Evolutionary conservation across 2,113 vertebrate species (phyloP).

Genomic region (Sula dactylatra): DNA sequence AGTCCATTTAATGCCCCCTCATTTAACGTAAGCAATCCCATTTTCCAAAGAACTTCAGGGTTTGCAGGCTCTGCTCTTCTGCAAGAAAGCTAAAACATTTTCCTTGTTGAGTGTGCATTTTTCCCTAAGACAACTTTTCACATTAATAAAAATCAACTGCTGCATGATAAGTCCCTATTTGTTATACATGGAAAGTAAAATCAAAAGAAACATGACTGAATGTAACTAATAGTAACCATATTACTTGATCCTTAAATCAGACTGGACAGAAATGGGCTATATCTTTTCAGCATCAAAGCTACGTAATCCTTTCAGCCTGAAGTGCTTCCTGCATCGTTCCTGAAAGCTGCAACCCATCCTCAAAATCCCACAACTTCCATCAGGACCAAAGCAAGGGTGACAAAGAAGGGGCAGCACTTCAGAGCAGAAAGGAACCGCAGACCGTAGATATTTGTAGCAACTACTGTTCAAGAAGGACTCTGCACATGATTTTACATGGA

Average conservation of each 20-base stretch:
- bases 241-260: not conserved
- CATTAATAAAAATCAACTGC: not conserved
- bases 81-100: not conserved
- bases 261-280: not conserved
- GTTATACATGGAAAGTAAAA: not conserved
- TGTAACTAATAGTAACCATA: not conserved
- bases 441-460: rapidly evolving
- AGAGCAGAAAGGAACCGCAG: not conserved
- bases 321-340: not conserved
- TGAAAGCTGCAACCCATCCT: not conserved
- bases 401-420: not conserved
- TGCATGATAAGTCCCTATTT: not conserved
- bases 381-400: not conserved
- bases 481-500: rapidly evolving
- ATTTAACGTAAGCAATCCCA: not conserved
- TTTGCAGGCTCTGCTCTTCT: not conserved
- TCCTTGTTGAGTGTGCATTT: not conserved
- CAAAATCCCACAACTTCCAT: not conserved
- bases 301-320: not conserved
- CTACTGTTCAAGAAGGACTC: not conserved
- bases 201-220: not conserved
- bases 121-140: not conserved
- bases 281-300: not conserved
- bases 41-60: not conserved
- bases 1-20: not conserved